phyloP scores from a whole-genome alignment of 2,113 vertebrate genomes.

The Poicephalus gulielmi region DNA sequence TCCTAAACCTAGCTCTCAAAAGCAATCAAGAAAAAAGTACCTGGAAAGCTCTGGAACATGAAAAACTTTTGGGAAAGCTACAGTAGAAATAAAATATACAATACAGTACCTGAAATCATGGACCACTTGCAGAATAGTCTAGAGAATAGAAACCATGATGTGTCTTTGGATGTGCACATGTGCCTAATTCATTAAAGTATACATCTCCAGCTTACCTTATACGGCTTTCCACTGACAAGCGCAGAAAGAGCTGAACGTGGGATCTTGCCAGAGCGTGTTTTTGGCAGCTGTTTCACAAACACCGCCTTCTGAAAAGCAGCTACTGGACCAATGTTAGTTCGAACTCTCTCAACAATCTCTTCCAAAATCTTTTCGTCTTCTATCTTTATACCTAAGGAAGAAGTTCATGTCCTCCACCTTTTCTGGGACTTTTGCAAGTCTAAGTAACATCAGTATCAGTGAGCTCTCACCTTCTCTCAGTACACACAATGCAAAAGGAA shows the following conservation, averaged over 20 bases:
- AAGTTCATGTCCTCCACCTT: neutral
- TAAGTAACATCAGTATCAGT: neutral
- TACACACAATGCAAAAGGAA: conserved; percentile 92
- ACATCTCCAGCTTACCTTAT: conserved; percentile 76
- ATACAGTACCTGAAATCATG: neutral
- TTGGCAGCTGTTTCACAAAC: conserved; percentile 88
- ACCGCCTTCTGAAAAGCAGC: conserved; percentile 88
- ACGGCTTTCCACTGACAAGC: conserved; percentile 88
- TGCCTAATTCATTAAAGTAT: neutral
- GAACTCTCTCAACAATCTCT: conserved; percentile 85
- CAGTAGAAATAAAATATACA: neutral
- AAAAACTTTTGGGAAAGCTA: neutral
- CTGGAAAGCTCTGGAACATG: neutral
- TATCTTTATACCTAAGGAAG: conserved; percentile 74
- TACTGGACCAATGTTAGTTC: conserved; percentile 87
- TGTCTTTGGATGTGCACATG: neutral
- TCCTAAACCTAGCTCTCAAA: neutral
- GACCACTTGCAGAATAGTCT: neutral
- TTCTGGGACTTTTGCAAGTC: neutral
- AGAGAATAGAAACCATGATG: neutral
- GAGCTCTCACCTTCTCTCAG: conserved; percentile 83
- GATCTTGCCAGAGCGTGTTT: conserved; percentile 96
- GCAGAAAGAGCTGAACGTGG: conserved; percentile 87
- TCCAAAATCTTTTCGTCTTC: conserved; percentile 68
- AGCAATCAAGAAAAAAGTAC: neutral